Base-by-base conservation (phyloP, 2,888 invertebrate genomes). In the Creontiades dilutus region DNA sequence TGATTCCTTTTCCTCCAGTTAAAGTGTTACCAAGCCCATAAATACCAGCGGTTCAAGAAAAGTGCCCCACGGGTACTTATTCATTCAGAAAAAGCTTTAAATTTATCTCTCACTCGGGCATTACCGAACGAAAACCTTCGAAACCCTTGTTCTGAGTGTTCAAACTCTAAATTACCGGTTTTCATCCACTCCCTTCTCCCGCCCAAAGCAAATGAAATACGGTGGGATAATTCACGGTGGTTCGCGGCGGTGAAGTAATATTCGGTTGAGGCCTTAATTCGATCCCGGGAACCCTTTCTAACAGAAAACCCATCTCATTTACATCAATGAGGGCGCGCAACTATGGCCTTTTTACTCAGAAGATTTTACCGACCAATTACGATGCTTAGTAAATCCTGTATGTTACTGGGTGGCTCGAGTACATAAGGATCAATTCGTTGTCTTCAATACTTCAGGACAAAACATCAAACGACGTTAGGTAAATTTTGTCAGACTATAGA, bases 241-340 rank as follows among this genome's bases (percentile, higher is more conserved):
- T 19, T 68, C 27, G 23, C 19, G 23, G 23, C 68, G 68, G 68
- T 68, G 68, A 9, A 68, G 68, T 68, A 68, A 68, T 68, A 23
- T 68, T 68, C 68, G 68, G 68, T 68, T 68, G 68, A 68, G 68
- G 68, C 68, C 68, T 68, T 68, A 68, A 68, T 68, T 68, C 68
- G 68, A 68, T 68, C 27, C 68, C 0, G 37, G 23, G 68, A 68
- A 68, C 68, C 23, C 27, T 19, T 19, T 23, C 23, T 27, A 68
- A 68, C 7, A 23, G 27, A 37, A 37, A 37, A 37, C 37, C 37
- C 11, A 68, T 23, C 68, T 27, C 68, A 23, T 68, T 68, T 68
- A 68, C 23, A 68, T 68, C 68, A 68, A 27, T 4, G 37, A 37
- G 68, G 68, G 68, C 23, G 27, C 23, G 68, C 7, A 68, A 23